Base-by-base conservation (phyloP, 2,888 invertebrate species). In the Suillia variegata region DNA sequence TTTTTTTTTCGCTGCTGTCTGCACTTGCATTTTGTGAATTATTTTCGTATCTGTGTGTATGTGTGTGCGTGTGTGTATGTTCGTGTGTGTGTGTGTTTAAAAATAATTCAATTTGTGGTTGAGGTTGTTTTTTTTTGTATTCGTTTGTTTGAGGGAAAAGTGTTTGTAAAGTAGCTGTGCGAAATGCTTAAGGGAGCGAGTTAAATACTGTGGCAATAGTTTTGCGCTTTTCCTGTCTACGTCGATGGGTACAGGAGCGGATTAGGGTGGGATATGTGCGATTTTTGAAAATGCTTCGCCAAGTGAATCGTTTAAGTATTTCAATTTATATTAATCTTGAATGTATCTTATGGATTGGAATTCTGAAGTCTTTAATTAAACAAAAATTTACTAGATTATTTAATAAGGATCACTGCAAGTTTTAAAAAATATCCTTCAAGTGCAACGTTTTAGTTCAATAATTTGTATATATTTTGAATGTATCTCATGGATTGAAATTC, bases 21-120 rank as follows among this genome's bases (percentile, higher is more conserved):
- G 62, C 57, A 64, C 17, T 18, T 58, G 22, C 22, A 53, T 47
- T 48, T 53, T 51, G n/a, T 42, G 20, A 45, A 45, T 50, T 51
- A 42, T 50, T 51, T 21, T 22, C 34, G 24, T 38, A n/a, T 58
- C 20, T 45, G 3, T 20, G 45, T 18, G 5, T 45, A 20, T n/a
- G n/a, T 18, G 38, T 45, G 45, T 20, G 45, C 13, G 20, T 45
- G 45, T 45, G 10, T n/a, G 38, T 38, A 4, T 38, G 38, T 38
- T 38, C 4, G 38, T 4, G n/a, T 38, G n/a, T 38, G 38, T 51
- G 20, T 20, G 50, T 48, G 20, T 54, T 54, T 54, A 58, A 54
- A 58, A 58, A 54, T 38, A 58, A 54, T 58, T 54, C 22, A 58
- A 54, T 48, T 48, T 58, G 48, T 58, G 54, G 54, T 49, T 49